Percentiles rank a stretch among this genome's conserved stretches.
Evolutionary conservation across 1,140 invertebrate species (phyloP).

Genomic region (Scylla paramamosain): DNA sequence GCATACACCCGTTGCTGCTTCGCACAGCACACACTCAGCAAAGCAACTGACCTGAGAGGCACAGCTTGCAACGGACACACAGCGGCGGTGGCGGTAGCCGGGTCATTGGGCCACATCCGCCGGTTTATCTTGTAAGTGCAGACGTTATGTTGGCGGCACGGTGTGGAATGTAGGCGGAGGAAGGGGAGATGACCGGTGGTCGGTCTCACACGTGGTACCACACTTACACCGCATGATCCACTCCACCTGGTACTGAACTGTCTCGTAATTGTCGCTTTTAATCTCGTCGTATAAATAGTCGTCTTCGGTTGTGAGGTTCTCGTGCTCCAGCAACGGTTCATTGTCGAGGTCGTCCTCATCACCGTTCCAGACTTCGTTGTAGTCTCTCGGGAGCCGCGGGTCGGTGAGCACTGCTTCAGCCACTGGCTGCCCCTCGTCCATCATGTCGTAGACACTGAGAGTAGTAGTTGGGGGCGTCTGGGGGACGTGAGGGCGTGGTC

Average conservation of each 20-base stretch:
- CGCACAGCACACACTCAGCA: not conserved
- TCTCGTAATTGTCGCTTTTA: slow-evolving; percentile 70
- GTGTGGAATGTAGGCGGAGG: not conserved
- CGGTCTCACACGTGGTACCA: not conserved
- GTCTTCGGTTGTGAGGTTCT: slow-evolving; percentile 65
- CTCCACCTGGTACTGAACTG: slow-evolving; percentile 67
- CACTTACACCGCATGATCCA: slow-evolving; percentile 73
- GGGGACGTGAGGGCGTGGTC: not conserved
- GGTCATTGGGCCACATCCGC: not conserved
- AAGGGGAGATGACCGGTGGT: not conserved
- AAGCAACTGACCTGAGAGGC: not conserved
- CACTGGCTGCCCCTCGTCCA: slow-evolving; percentile 65
- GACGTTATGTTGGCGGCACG: not conserved
- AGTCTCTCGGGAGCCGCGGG: not conserved
- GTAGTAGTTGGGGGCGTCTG: slow-evolving; percentile 16
- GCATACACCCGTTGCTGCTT: not conserved
- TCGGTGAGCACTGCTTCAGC: slow-evolving; percentile 35
- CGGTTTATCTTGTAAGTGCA: not conserved
- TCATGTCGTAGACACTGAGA: slow-evolving; percentile 71
- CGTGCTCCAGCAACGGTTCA: slow-evolving; percentile 42
- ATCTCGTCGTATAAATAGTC: slow-evolving; percentile 64
- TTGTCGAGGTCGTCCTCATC: slow-evolving; percentile 41
- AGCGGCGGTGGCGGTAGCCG: not conserved
- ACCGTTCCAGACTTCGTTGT: not conserved
- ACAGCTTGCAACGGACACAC: not conserved